Percentiles rank a stretch among this genome's conserved stretches.
Evolutionary conservation across 2,113 vertebrate species (phyloP).

Genomic region (Pagrus major): DNA sequence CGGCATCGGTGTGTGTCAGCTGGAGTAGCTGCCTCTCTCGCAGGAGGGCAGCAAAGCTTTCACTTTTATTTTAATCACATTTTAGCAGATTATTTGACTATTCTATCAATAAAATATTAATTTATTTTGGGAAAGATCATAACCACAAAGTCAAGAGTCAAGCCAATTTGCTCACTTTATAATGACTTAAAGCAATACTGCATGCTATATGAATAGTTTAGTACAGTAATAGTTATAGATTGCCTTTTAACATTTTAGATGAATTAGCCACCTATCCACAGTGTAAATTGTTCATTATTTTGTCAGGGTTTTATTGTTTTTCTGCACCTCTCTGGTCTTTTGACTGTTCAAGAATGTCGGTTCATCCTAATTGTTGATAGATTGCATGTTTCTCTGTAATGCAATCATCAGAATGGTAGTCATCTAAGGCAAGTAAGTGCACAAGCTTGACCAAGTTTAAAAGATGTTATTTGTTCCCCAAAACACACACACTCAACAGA

Average conservation of each 20-base stretch:
- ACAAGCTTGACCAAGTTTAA: neutral
- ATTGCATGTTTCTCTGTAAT: too few relatives aligned
- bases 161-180: neutral
- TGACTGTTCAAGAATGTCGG: neutral
- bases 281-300: neutral
- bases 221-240: neutral
- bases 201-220: neutral
- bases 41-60: conserved; percentile 66
- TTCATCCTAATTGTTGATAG: neutral
- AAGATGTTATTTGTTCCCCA: too few relatives aligned
- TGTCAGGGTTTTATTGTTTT: neutral
- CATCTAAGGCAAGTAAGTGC: neutral
- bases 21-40: neutral
- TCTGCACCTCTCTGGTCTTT: accelerated
- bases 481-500: neutral
- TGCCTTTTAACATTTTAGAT: neutral
- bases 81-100: neutral
- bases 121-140: accelerated
- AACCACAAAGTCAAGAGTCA: neutral
- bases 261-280: neutral
- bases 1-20: neutral
- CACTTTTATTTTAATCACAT: conserved; percentile 25
- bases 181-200: too few relatives aligned
- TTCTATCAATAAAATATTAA: accelerated
- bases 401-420: too few relatives aligned